These are phyloP conservation scores for Cirrhinus mrigala DNA, from an alignment of 2,797 vertebrate genomes.

Conservation along the genomic window DNA sequence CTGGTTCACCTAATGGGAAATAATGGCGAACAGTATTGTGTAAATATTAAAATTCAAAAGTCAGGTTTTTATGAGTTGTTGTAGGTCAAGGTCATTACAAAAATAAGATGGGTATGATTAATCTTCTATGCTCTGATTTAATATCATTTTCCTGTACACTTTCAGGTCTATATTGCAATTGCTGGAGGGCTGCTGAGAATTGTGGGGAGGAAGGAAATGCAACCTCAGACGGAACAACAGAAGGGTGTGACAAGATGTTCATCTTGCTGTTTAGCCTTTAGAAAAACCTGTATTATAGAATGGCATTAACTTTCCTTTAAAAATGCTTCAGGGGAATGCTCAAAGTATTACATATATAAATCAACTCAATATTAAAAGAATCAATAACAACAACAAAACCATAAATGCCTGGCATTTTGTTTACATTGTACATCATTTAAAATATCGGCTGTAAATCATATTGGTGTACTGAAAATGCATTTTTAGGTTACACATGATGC, in stretches of 20 bases:
- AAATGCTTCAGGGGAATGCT: background rate
- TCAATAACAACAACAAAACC: background rate
- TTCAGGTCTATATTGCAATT: background rate
- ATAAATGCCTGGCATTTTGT: background rate
- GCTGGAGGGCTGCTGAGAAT: slow-evolving; percentile 2
- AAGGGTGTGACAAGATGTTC: background rate
- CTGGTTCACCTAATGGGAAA: slow-evolving; percentile 6
- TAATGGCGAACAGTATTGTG: background rate
- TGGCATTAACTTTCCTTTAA: background rate
- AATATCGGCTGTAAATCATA: background rate
- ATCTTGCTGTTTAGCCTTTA: background rate
- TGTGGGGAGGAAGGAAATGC: background rate
- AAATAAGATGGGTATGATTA: background rate
- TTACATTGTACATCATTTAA: background rate
- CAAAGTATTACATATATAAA: slow-evolving; percentile 12
- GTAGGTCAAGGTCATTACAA: background rate
- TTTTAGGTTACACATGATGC: background rate
- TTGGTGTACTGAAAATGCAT: background rate
- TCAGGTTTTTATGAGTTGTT: slow-evolving; percentile 3
- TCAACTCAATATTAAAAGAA: background rate
- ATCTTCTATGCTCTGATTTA: background rate
- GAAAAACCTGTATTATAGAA: background rate
- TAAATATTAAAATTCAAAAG: background rate
- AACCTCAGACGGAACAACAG: background rate
- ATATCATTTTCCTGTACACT: background rate